Evolutionary conservation across 2,113 vertebrate species (phyloP), one percentile per base, ranked within the genome.

Genomic region (Microcebus tavaratra): DNA sequence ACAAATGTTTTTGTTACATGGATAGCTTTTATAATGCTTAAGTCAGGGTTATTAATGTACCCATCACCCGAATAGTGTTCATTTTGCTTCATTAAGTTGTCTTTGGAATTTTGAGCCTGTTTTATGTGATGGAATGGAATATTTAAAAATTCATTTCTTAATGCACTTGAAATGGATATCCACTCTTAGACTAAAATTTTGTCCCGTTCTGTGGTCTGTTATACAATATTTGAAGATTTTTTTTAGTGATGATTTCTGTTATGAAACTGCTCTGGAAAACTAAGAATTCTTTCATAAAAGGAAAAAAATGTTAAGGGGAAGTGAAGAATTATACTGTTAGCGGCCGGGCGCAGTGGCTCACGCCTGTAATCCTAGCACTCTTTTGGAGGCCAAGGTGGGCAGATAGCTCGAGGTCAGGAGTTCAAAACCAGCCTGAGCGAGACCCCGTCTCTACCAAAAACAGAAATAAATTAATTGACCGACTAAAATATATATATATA

Each of bases 231-330:
- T 81, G 42, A 85, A 94, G 83, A 95, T 42, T 55, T 55, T 48
- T 48, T 72, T 90, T 55, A 59, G 36, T 72, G 59, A 85, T 80
- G 14, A 78, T 79, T 80, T 88, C 45, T 36, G 21, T 81, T 65
- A 39, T 6, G 5, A 67, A 95, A 39, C 36, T 65, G 23, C 8
- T 73, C 20, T 79, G 39, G 59, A 90, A 94, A 93, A 72, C 42
- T 79, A 91, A 95, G 17, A 93, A 67, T 82, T 70, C 9, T 92
- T 84, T 96, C 91, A 45, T 31, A 86, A 95, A 88, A 92, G 63
- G 31, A 63, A 79, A 84, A 68, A 50, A 45, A 29, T 48, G 7
- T 65, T 91, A 79, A 36, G 34, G 15, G 45, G 8, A 81, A 92
- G 21, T 29, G 89, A 83, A 73, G 42, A 67, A 53, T 94, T 76